Conservation (phyloP, 2,888 invertebrate genomes). For the Trissoscelio sp. region DNA sequence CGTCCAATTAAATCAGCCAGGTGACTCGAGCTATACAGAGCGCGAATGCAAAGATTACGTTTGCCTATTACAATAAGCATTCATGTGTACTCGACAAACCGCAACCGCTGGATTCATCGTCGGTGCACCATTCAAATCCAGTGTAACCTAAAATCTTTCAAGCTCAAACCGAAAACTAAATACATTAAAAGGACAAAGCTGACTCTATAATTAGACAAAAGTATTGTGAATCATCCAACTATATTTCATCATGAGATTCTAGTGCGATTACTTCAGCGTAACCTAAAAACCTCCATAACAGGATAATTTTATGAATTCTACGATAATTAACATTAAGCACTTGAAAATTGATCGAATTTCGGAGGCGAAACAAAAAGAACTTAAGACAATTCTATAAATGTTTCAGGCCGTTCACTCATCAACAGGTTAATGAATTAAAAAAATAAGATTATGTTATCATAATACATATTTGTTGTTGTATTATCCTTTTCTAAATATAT, state of each 20-base stretch:
- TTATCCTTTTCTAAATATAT: too few species aligned
- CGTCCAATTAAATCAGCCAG: conserved; percentile 80
- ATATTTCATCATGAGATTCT: not conserved
- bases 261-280: not conserved
- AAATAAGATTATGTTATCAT: too few species aligned
- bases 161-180: not conserved
- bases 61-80: conserved; percentile 59
- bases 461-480: too few species aligned
- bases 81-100: conserved; percentile 47
- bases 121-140: not conserved
- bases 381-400: too few species aligned
- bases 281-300: conserved; percentile 37
- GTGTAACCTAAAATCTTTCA: conserved; percentile 4
- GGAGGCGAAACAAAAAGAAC: too few species aligned
- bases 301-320: conserved; percentile 19
- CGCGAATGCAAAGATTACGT: conserved; percentile 76
- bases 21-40: conserved; percentile 80
- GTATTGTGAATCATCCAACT: not conserved
- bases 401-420: too few species aligned
- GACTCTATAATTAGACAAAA: too few species aligned
- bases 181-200: not conserved
- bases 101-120: conserved; percentile 18
- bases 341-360: too few species aligned
- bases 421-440: too few species aligned
- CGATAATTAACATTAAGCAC: too few species aligned